Base-by-base conservation (phyloP, 1,140 invertebrate genomes). In the Sycobia sp. region DNA sequence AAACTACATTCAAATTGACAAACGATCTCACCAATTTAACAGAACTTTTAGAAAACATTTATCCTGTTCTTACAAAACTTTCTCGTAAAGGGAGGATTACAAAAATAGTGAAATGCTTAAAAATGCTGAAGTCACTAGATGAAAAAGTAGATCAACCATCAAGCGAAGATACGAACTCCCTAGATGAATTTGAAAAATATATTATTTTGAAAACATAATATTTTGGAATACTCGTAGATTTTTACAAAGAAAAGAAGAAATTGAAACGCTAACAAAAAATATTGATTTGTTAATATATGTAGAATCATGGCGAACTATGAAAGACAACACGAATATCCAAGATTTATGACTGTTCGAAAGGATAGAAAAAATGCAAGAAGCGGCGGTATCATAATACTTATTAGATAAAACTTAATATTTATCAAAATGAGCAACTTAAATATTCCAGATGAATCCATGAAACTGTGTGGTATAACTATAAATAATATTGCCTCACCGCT, bases 241-340 rank as follows among this genome's bases (percentile, higher is more conserved):
- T 5, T 5, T 14, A 27, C 9, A 9, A 27, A 10, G 44, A 16
- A 34, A 34, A 20, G 14, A 32, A 4, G 27, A 51, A 34, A 5
- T 51, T 18, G 3, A 32, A 4, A 51, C 10, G 3, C 4, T 51
- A 9, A 18, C 16, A 18, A 2, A 18, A 32, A 14, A 39, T 7
- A 5, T 53, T 7, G 50, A 53, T 22, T 36, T 53, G 2, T 36
- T 53, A 10, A 20, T 53, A 4, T 53, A 32, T 14, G 50, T 53
- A 5, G 50, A 53, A 22, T 23, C 50, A 3, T 53, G 50, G 50
- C 34, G 34, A 13, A 53, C 27, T 13, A 18, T 3, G 3, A 18
- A 38, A 5, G 22, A 16, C 5, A 8, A n/a, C n/a, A 36, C 10
- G 3, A 53, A 4, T 8, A 13, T 20, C 32, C 50, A 0, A 16